Evolutionary conservation across 1,140 invertebrate genomes (phyloP).

Genomic region (Pseudobourletiella spinata): DNA sequence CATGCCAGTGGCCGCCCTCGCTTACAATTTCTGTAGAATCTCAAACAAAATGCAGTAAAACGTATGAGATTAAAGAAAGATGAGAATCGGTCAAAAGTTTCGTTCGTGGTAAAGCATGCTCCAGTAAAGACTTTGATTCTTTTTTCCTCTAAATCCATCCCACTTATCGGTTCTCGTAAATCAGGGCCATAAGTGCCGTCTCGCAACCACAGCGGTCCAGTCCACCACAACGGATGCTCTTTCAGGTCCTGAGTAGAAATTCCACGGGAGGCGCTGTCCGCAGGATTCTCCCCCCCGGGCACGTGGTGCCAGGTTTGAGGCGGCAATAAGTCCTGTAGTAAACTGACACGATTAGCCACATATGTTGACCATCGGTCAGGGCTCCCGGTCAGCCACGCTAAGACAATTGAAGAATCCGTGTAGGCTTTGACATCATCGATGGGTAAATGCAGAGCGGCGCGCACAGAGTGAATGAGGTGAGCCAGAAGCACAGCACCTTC

Average conservation of each 20-base stretch:
- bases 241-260: not conserved
- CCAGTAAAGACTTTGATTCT: too few species aligned
- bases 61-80: too few species aligned
- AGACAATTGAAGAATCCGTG: slow-evolving; percentile 39
- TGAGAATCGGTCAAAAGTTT: too few species aligned
- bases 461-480: slow-evolving; percentile 12
- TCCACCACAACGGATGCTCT: not conserved
- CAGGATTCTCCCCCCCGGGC: slow-evolving; percentile 40
- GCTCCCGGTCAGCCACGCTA: slow-evolving; percentile 37
- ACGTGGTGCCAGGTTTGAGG: slow-evolving; percentile 42
- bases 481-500: slow-evolving; percentile 37
- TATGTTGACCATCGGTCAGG: slow-evolving; percentile 39
- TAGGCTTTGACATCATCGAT: slow-evolving; percentile 30
- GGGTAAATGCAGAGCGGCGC: not conserved
- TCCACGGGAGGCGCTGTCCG: slow-evolving; percentile 43
- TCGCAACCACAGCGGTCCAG: too few species aligned
- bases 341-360: slow-evolving; percentile 41
- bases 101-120: too few species aligned
- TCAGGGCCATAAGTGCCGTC: too few species aligned
- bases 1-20: too few species aligned
- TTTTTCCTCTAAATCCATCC: too few species aligned
- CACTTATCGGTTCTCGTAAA: too few species aligned
- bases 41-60: too few species aligned
- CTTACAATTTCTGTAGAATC: too few species aligned
- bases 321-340: slow-evolving; percentile 38